These are phyloP conservation scores for Hapalemur alaotrensis DNA, from an alignment of 2,797 vertebrate species.

Conservation along the genomic window DNA sequence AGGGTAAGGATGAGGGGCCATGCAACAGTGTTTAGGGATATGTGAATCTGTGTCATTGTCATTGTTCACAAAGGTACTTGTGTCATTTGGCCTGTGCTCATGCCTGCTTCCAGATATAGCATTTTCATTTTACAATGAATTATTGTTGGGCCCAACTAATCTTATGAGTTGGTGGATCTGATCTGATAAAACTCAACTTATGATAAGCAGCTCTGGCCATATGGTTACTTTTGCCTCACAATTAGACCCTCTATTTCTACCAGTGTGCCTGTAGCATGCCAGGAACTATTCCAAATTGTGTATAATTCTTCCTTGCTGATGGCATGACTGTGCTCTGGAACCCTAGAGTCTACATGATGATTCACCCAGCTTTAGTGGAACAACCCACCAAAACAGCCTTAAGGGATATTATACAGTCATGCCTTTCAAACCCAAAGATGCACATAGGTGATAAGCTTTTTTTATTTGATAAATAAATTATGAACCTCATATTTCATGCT, in stretches of 20 bases:
- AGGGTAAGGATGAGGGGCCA: background rate
- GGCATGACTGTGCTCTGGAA: background rate
- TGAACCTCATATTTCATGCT: background rate
- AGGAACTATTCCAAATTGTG: background rate
- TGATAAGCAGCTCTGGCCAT: background rate
- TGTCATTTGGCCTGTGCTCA: background rate
- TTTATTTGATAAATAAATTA: background rate
- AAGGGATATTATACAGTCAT: background rate
- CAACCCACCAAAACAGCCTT: background rate
- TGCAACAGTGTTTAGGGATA: background rate
- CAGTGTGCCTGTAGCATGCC: background rate
- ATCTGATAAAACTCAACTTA: background rate
- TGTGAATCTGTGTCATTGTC: background rate
- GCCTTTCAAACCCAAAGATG: background rate
- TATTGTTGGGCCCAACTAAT: background rate
- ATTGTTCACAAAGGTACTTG: background rate
- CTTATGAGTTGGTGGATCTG: background rate
- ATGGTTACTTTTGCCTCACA: background rate
- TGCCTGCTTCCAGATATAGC: background rate
- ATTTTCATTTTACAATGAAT: background rate
- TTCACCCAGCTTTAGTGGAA: background rate
- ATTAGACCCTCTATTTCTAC: background rate
- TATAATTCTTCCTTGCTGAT: background rate
- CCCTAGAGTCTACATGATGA: background rate
- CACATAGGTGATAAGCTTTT: background rate